A percentile compares a stretch with the other conserved stretches of the same genome.
Evolutionary conservation across 1,140 invertebrate species (phyloP).

Genomic region (Caenorhabditis latens): DNA sequence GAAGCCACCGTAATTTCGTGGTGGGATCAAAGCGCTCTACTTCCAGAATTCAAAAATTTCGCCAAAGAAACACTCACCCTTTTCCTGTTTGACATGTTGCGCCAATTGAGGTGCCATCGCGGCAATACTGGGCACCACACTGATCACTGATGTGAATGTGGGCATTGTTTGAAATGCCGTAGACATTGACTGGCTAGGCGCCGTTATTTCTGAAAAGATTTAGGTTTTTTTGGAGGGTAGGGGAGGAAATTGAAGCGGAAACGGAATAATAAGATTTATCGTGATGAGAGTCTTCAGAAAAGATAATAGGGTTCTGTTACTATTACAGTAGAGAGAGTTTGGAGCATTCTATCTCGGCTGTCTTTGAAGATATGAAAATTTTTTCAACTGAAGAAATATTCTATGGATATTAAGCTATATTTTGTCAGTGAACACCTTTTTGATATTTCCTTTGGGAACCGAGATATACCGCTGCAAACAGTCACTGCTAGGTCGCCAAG

Average conservation of each 20-base stretch:
- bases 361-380: not conserved
- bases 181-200: constrained; percentile 35
- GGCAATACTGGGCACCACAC: constrained; percentile 12
- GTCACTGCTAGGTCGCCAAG: no score
- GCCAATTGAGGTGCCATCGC: constrained; percentile 22
- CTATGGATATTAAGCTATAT: no score
- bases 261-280: not conserved
- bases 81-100: not conserved
- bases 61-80: not conserved
- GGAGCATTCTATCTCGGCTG: not conserved
- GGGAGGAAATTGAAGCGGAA: not conserved
- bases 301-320: no score
- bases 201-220: constrained; percentile 44
- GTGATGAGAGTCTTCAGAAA: not conserved
- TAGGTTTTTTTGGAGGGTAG: not conserved
- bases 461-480: no score
- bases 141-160: constrained; percentile 45
- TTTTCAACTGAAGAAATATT: not conserved
- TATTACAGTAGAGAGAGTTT: no score
- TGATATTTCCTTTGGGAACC: no score
- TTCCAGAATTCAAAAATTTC: not conserved
- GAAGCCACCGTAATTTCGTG: no score
- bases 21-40: not conserved
- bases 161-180: constrained; percentile 53
- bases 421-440: no score